phyloP scores from a whole-genome alignment of 2,888 invertebrate genomes.

The Trachelus tabidus region DNA sequence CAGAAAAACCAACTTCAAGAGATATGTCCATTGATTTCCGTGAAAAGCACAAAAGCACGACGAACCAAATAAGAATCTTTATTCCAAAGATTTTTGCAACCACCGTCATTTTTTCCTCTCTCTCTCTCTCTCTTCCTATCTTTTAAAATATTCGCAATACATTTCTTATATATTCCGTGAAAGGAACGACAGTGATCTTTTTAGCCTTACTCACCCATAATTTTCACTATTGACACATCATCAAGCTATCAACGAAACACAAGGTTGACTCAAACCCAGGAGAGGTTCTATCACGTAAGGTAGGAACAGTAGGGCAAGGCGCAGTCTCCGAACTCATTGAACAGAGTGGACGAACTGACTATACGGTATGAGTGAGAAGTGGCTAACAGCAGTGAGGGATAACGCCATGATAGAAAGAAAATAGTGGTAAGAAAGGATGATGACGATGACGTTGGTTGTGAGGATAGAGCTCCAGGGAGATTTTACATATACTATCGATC shows the following conservation, averaged over 20 bases:
- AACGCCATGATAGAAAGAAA: constrained; percentile 15
- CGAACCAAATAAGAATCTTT: neutral
- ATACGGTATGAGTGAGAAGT: constrained; percentile 12
- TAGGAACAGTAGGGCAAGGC: constrained; percentile 27
- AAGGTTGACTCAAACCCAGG: neutral
- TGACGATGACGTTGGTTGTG: neutral
- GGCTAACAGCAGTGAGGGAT: constrained; percentile 8
- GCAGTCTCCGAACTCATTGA: constrained; percentile 53
- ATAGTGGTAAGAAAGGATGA: constrained; percentile 5
- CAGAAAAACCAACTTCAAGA: neutral
- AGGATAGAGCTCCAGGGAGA: constrained; percentile 5
- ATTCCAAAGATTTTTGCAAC: neutral
- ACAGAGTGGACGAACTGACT: constrained; percentile 25
- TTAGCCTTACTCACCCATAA: neutral
- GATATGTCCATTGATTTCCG: neutral
- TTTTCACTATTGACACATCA: neutral
- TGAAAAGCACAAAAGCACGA: neutral
- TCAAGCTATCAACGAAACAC: neutral
- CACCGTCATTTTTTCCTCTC: neutral
- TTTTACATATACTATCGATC: neutral
- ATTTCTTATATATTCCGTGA: neutral
- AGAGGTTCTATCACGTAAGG: neutral
- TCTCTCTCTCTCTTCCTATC: neutral
- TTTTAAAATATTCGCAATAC: neutral
- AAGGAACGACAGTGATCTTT: neutral